Evolutionary conservation across 2,888 invertebrate genomes (phyloP).

Genomic region (Machimus rusticus): DNA sequence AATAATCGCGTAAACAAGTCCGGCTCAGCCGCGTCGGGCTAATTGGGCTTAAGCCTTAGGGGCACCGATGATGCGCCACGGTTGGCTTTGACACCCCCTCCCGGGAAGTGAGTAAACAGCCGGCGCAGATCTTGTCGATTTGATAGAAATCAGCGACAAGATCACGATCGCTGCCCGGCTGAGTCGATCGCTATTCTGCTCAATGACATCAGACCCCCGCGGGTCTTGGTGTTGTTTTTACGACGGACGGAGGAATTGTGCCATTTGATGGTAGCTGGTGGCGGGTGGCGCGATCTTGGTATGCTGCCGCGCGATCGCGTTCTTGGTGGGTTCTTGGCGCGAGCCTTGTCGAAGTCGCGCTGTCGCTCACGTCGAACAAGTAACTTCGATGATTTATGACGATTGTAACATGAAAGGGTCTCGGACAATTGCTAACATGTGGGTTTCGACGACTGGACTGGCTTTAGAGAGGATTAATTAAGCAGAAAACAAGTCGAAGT

Average conservation of each 20-base stretch:
- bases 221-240: neutral
- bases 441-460: neutral
- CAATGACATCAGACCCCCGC: conserved; percentile 3
- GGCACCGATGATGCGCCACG: neutral
- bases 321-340: neutral
- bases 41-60: neutral
- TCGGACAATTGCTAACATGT: neutral
- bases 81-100: neutral
- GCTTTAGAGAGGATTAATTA: too few relatives aligned
- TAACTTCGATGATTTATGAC: neutral
- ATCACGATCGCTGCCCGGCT: neutral
- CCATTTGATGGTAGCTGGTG: neutral
- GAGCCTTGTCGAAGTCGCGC: neutral
- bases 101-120: neutral
- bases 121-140: neutral
- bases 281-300: neutral
- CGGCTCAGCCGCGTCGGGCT: neutral
- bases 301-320: neutral
- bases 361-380: neutral
- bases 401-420: neutral
- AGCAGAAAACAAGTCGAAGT: neutral
- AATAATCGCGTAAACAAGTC: conserved; percentile 10
- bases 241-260: neutral
- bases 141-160: conserved; percentile 1
- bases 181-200: neutral